Conservation (phyloP, 1,140 invertebrate species). For the Spodoptera frugiperda region DNA sequence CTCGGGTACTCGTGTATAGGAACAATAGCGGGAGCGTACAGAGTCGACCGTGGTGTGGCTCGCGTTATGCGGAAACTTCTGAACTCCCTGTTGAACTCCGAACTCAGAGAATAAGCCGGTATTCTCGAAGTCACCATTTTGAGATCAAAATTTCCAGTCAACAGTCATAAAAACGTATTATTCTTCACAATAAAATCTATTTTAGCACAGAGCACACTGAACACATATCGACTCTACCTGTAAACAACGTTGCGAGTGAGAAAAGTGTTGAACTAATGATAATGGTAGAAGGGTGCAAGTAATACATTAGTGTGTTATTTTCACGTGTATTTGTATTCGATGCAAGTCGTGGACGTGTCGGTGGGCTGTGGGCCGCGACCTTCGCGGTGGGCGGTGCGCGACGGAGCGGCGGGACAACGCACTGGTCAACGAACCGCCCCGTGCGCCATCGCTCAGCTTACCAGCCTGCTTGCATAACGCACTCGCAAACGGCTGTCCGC, state of each 20-base stretch:
- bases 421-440: conserved; percentile 83
- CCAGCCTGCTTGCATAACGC: conserved; percentile 82
- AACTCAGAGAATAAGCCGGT: conserved; percentile 86
- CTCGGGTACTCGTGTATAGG: conserved; percentile 85
- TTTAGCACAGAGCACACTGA: conserved; percentile 78
- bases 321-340: conserved; percentile 45
- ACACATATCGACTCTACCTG: conserved; percentile 84
- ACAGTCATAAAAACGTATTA: conserved; percentile 60
- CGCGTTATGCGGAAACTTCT: conserved; percentile 85
- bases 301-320: conserved; percentile 47
- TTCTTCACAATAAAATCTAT: conserved; percentile 72
- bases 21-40: conserved; percentile 82
- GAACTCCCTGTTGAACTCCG: conserved; percentile 86
- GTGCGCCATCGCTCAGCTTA: conserved; percentile 58
- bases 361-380: conserved; percentile 74
- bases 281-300: conserved; percentile 6
- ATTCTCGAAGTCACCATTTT: conserved; percentile 87
- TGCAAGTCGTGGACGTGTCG: conserved; percentile 56
- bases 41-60: conserved; percentile 79
- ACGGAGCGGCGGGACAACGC: conserved; percentile 72
- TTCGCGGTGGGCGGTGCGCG: conserved; percentile 78
- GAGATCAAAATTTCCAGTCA: conserved; percentile 83
- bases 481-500: conserved; percentile 66
- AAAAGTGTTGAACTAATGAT: conserved; percentile 69
- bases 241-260: conserved; percentile 52